phyloP scores from a whole-genome alignment of 2,888 invertebrate species.

The Elaeidobius kamerunicus region DNA sequence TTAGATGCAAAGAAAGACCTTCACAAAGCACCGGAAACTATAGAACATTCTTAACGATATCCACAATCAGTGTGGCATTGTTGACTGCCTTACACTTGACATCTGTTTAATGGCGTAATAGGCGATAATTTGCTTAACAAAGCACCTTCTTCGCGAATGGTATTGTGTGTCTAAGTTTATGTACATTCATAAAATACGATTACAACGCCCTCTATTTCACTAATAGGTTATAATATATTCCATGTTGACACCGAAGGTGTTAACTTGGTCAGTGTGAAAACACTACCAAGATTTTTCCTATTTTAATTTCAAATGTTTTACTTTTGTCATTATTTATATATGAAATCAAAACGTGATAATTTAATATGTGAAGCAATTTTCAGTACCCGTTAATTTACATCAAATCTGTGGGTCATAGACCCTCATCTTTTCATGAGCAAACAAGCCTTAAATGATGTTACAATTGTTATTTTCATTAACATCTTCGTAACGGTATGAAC shows the following conservation, averaged over 20 bases:
- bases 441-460: background rate
- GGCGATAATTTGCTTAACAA: slow-evolving; percentile 19
- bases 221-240: background rate
- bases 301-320: too few species aligned
- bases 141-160: slow-evolving; percentile 17
- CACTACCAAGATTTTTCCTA: too few species aligned
- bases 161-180: slow-evolving; percentile 5
- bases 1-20: too few species aligned
- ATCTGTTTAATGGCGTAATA: slow-evolving; percentile 14
- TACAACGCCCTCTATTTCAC: slow-evolving; percentile 7
- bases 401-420: slow-evolving; percentile 6
- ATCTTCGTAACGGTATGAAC: too few species aligned
- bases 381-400: slow-evolving; percentile 1
- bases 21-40: slow-evolving; percentile 25
- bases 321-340: too few species aligned
- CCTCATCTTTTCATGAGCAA: background rate
- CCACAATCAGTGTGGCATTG: slow-evolving; percentile 16
- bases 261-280: too few species aligned
- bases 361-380: too few species aligned
- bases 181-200: slow-evolving; percentile 6
- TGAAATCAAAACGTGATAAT: too few species aligned
- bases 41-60: slow-evolving; percentile 21
- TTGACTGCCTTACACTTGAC: slow-evolving; percentile 18
- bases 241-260: too few species aligned
- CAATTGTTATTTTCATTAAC: background rate